Conservation (phyloP, 1,140 invertebrate species). For the Drosophila murphyi region DNA sequence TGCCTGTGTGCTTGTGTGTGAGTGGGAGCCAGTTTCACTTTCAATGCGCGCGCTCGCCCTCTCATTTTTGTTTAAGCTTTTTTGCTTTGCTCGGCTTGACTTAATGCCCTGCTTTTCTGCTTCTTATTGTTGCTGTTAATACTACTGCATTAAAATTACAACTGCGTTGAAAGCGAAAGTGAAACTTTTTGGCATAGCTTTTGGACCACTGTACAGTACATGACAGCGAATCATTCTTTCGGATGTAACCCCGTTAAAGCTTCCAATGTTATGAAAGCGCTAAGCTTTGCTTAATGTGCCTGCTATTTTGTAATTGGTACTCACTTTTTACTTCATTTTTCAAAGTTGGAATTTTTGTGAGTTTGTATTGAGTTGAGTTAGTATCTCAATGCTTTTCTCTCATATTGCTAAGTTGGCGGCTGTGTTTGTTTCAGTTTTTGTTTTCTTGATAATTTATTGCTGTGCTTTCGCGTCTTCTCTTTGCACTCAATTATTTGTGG, state of each 20-base stretch:
- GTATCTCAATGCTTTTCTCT: conserved; percentile 28
- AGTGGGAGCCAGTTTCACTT: conserved; percentile 71
- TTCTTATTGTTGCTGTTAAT: conserved; percentile 16
- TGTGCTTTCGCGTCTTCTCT: conserved; percentile 51
- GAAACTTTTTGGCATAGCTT: conserved; percentile 76
- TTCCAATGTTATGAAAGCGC: conserved; percentile 47
- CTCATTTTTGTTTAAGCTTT: conserved; percentile 42
- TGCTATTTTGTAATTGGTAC: conserved; percentile 64
- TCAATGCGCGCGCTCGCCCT: conserved; percentile 54
- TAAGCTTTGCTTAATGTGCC: conserved; percentile 36
- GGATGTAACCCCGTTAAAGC: conserved; percentile 35
- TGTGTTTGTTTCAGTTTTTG: conserved; percentile 27
- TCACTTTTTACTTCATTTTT: conserved; percentile 60
- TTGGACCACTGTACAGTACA: conserved; percentile 61
- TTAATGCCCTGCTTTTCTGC: conserved; percentile 72
- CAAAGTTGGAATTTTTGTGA: conserved; percentile 56
- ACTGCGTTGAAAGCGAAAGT: conserved; percentile 78
- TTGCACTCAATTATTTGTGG: conserved; percentile 60
- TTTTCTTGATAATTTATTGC: conserved; percentile 35
- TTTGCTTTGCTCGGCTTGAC: conserved; percentile 67
- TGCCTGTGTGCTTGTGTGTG: conserved; percentile 3
- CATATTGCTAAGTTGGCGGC: conserved; percentile 48
- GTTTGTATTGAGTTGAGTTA: conserved; percentile 5
- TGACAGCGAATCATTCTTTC: conserved; percentile 43
- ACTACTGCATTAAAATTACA: conserved; percentile 65